A percentile compares a stretch with the other conserved stretches of the same genome.
Conservation (phyloP, 2,797 vertebrate species). For the Caiman crocodilus region DNA sequence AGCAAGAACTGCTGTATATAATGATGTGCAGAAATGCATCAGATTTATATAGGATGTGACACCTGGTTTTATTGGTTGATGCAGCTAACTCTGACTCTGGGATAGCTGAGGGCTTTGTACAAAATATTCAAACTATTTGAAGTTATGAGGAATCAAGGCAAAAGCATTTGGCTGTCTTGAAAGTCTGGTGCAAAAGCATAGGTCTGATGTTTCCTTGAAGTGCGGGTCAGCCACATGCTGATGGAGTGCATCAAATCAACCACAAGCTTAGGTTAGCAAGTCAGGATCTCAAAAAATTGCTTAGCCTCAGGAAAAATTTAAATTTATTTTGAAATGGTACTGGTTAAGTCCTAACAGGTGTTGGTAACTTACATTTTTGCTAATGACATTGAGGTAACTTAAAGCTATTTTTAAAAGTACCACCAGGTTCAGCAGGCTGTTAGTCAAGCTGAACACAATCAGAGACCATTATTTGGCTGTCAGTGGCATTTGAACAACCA, state of each 20-base stretch:
- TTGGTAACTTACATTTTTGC: background rate
- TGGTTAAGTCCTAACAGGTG: background rate
- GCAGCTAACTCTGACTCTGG: slow-evolving; percentile 14
- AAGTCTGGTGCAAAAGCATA: background rate
- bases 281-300: background rate
- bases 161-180: background rate
- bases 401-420: slow-evolving; percentile 32
- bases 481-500: background rate
- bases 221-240: background rate
- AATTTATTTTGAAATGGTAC: background rate
- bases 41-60: background rate
- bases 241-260: background rate
- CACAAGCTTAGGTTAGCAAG: background rate
- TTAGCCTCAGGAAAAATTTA: background rate
- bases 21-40: background rate
- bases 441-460: background rate
- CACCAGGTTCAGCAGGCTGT: background rate
- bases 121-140: background rate
- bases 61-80: background rate
- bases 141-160: background rate
- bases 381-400: background rate
- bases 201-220: background rate
- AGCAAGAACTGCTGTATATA: background rate
- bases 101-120: background rate
- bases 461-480: slow-evolving; percentile 7